phyloP scores from a whole-genome alignment of 2,888 invertebrate genomes.

The Ormyrus pomaceus region DNA sequence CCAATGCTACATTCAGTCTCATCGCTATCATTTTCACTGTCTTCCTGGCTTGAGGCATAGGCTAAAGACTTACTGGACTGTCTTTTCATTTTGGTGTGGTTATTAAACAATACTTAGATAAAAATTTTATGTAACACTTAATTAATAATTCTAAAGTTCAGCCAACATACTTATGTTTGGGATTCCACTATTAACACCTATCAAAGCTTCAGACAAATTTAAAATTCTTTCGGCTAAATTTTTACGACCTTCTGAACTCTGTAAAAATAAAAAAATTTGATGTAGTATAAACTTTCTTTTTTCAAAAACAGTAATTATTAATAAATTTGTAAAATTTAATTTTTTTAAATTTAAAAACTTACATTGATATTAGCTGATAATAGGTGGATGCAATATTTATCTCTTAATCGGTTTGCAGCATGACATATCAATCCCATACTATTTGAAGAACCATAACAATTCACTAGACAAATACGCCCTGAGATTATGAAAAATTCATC shows the following conservation, averaged over 20 bases:
- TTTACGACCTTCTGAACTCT: slow-evolving; percentile 62
- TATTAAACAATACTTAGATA: slow-evolving; percentile 12
- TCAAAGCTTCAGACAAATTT: slow-evolving; percentile 64
- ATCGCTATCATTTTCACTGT: slow-evolving; percentile 73
- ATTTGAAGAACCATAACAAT: slow-evolving; percentile 65
- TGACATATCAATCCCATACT: slow-evolving; percentile 62
- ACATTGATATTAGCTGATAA: slow-evolving; percentile 67
- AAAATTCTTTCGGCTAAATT: slow-evolving; percentile 66
- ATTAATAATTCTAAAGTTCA: slow-evolving; percentile 25
- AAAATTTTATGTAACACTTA: neutral
- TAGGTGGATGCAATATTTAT: slow-evolving; percentile 68
- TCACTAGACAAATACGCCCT: slow-evolving; percentile 67
- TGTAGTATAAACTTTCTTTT: neutral
- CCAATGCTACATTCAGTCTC: slow-evolving; percentile 74
- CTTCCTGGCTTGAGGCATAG: slow-evolving; percentile 73
- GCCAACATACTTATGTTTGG: slow-evolving; percentile 57
- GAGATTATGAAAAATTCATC: slow-evolving; percentile 67
- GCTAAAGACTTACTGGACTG: slow-evolving; percentile 63
- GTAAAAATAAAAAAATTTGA: slow-evolving; percentile 24
- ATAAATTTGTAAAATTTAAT: no score
- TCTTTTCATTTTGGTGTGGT: slow-evolving; percentile 67
- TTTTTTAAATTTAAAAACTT: slow-evolving; percentile 53
- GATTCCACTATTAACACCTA: slow-evolving; percentile 67
- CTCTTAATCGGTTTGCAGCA: slow-evolving; percentile 62
- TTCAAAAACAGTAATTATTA: no score